Base-by-base conservation (phyloP, 2,113 vertebrate species). In the Onychorhynchus coronatus region DNA sequence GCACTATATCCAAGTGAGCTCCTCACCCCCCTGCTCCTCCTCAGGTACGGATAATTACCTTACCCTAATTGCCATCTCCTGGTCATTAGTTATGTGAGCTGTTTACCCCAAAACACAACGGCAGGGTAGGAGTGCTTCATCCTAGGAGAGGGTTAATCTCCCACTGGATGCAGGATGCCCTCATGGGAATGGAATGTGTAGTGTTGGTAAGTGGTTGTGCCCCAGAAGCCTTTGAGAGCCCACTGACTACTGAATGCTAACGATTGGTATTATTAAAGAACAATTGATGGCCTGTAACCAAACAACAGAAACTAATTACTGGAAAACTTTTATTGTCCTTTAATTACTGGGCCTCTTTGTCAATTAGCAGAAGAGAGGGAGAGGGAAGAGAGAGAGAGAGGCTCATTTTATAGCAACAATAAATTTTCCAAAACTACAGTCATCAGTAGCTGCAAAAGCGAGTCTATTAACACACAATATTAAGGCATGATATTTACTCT, bases 181-280 rank as follows among this genome's bases (percentile, higher is more conserved):
- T 99, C 98, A 99, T 91, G 97, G 98, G 98, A 99, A 98, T 98
- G 98, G 98, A 99, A 99, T 99, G 98, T 98, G 96, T 98, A 98
- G 98, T 98, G 98, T 96, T 98, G 98, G 98, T 98, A 97, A 98
- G 98, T 98, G 98, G 98, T 91, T 93, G 92, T 97, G 98, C 98
- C 98, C 98, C 98, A 99, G 97, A 87, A 95, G 97, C 97, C 97
- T 98, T 91, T 92, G 97, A 96, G 95, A 95, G 89, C 87, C 80
- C 94, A 92, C 75, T 66, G 85, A 98, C 98, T 97, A 98, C 97
- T 98, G 98, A 89, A 97, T 98, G 96, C 96, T 97, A 97, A 98
- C 98, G 98, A 98, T 97, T 95, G 98, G 98, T 98, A 98, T 98
- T 98, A 98, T 98, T 98, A 95, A 95, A 97, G 96, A 98, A 99